Base-by-base conservation (phyloP, 1,140 invertebrate genomes). In the Cephus cinctus region DNA sequence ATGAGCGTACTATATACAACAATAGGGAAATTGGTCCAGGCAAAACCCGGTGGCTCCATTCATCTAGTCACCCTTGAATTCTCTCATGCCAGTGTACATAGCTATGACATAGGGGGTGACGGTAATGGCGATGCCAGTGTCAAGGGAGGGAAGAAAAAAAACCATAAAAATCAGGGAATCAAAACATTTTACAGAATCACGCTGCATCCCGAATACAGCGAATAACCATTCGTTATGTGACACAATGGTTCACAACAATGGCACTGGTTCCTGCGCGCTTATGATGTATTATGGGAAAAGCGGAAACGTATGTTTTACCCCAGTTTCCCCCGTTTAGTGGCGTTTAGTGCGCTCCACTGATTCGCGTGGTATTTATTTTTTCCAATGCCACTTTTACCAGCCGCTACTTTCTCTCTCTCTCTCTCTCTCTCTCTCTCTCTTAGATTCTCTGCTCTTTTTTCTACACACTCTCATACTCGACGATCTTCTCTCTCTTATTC, bases 271-370 rank as follows among this genome's bases (percentile, higher is more conserved):
- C 56, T 53, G 56, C 56, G 61, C 63, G 56, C 57, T 67, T 68
- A 71, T 71, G 67, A 73, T 70, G 60, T 67, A 71, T 71, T 64
- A 71, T 62, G 61, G 61, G 64, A 61, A 66, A 71, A 70, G 53
- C 69, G 70, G 69, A 73, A 73, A 71, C 67, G 67, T 69, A 71
- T 69, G 66, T 71, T 71, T 71, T 73, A 69, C 50, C 60, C 65
- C 57, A 59, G 63, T 70, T 71, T 69, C 62, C 62, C 61, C 54
- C 68, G 67, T 69, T 73, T 71, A 71, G 65, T 57, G 59, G 67
- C 69, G 62, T 73, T 71, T 70, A 71, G 63, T 65, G 55, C 57
- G 65, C 66, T 66, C 52, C 59, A 64, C 54, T 69, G 65, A 58
- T 49, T 67, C 56, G 40, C 43, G 51, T 57, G 47, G 57, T 64